Percentiles rank a stretch among this genome's conserved stretches.
Conservation (phyloP, 2,113 vertebrate genomes). For the Scopus umbretta region DNA sequence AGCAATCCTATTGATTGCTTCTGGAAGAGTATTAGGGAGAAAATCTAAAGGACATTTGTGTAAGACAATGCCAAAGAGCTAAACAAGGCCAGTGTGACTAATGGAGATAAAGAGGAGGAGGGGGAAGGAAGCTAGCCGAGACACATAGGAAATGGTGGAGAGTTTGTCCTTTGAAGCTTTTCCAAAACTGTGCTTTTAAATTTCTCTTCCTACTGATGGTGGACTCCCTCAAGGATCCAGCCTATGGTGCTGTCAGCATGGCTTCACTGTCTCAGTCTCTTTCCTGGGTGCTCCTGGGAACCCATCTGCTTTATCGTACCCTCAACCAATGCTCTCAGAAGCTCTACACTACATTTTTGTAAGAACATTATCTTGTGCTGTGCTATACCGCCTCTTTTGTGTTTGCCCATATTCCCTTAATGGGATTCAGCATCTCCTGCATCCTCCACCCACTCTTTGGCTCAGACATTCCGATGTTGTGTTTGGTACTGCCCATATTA, state of each 20-base stretch:
- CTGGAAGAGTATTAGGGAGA: neutral
- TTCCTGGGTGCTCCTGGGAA: constrained; percentile 1
- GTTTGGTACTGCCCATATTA: neutral
- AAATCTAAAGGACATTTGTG: constrained; percentile 20
- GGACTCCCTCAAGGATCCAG: neutral
- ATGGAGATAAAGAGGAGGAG: neutral
- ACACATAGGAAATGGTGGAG: neutral
- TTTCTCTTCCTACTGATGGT: neutral
- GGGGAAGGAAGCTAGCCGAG: neutral
- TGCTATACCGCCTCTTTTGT: neutral
- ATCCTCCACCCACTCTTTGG: neutral
- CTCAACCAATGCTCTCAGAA: neutral
- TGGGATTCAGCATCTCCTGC: neutral
- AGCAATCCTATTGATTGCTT: constrained; percentile 3
- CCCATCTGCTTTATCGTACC: neutral
- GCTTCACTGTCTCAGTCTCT: neutral
- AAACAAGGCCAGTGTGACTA: neutral
- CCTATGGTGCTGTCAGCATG: neutral
- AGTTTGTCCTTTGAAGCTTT: constrained; percentile 24
- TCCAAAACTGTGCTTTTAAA: constrained; percentile 22
- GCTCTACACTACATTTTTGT: neutral
- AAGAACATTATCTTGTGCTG: neutral
- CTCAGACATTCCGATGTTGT: neutral
- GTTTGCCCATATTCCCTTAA: neutral
- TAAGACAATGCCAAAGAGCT: constrained; percentile 31